Conservation (phyloP, 2,797 vertebrate species). For the Lacerta viridis region DNA sequence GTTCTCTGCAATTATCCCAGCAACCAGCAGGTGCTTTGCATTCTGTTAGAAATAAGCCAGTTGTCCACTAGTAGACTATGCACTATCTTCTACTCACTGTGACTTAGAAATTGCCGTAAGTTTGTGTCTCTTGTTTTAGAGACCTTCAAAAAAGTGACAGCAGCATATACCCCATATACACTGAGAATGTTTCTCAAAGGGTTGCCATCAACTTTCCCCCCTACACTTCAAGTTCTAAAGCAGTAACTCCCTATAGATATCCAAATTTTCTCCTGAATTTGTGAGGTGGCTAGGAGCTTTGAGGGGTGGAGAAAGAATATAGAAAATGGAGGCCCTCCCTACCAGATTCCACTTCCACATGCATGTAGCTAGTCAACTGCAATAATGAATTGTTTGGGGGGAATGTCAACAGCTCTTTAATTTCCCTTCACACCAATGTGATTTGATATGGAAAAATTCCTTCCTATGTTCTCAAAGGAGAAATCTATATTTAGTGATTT, state of each 20-base stretch:
- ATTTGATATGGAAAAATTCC: constrained; percentile 34
- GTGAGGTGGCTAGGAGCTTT: background rate
- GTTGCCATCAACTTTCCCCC: background rate
- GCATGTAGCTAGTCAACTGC: background rate
- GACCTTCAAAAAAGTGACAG: background rate
- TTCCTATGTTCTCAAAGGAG: constrained; percentile 29
- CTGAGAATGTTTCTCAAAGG: background rate
- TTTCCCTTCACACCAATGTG: background rate
- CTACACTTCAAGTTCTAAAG: background rate
- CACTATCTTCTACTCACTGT: background rate
- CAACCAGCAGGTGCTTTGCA: background rate
- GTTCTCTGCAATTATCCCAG: background rate
- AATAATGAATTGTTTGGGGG: constrained; percentile 4
- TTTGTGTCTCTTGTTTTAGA: background rate
- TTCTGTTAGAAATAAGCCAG: background rate
- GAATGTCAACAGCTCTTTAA: background rate
- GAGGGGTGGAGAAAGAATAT: background rate
- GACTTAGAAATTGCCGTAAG: background rate
- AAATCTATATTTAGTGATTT: constrained; percentile 58
- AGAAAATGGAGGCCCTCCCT: background rate
- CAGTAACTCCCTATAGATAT: background rate
- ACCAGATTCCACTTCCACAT: background rate
- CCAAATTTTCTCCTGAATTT: background rate
- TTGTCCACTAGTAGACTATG: background rate
- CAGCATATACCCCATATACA: background rate